These are phyloP conservation scores for Calyptommatus sinebrachiatus DNA, from an alignment of 2,113 vertebrate species.

Conservation along the genomic window DNA sequence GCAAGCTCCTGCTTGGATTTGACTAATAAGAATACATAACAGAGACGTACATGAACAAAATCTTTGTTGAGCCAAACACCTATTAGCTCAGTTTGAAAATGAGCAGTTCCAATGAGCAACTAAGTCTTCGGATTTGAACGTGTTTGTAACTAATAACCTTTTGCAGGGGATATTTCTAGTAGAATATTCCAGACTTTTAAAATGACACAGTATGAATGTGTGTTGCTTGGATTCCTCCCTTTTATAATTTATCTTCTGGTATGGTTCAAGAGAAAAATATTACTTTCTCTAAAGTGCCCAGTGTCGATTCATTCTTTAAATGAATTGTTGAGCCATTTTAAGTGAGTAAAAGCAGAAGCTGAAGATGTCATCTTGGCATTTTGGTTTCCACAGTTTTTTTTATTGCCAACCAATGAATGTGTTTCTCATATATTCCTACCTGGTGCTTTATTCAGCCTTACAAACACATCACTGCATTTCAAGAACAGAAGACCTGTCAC, in stretches of 20 bases:
- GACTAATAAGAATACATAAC: no score
- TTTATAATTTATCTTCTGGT: background rate
- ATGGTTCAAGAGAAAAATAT: background rate
- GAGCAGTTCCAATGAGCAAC: no score
- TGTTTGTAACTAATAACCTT: no score
- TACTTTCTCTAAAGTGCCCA: background rate
- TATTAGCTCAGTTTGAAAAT: no score
- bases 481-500: conserved; percentile 50
- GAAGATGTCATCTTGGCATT: conserved; percentile 39
- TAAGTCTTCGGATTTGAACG: no score
- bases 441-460: conserved; percentile 35
- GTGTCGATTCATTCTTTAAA: conserved; percentile 12
- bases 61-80: no score
- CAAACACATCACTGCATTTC: conserved; percentile 33
- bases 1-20: no score
- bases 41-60: no score
- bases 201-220: background rate
- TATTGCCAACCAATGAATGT: conserved; percentile 26
- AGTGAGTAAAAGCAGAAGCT: conserved; percentile 46
- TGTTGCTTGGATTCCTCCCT: background rate
- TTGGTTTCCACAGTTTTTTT: conserved; percentile 49
- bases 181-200: accelerated
- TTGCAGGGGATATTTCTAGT: background rate
- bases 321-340: conserved; percentile 1
- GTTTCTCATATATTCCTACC: conserved; percentile 54